Evolutionary conservation across 1,140 invertebrate genomes (phyloP).

Genomic region (Anastatus disparis): DNA sequence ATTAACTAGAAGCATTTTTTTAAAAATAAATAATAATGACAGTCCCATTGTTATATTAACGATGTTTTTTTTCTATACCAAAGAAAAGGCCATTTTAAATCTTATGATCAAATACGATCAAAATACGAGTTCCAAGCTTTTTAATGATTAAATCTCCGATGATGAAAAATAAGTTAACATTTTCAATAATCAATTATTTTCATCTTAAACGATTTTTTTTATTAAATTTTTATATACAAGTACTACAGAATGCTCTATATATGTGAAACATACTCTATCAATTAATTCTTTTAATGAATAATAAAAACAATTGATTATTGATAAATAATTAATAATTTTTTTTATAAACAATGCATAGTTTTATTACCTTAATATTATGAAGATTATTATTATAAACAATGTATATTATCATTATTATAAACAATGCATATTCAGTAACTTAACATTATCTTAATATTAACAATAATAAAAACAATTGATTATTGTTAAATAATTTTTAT

Average conservation of each 20-base stretch:
- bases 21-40: constrained; percentile 24
- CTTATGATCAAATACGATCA: constrained; percentile 11
- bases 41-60: constrained; percentile 8
- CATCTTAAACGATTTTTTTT: constrained; percentile 20
- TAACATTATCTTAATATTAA: constrained; percentile 36
- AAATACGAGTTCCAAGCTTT: constrained; percentile 33
- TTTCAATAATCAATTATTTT: constrained; percentile 34
- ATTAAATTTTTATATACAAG: constrained; percentile 19
- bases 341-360: constrained; percentile 16
- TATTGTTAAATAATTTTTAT: constrained; percentile 38
- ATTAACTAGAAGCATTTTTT: constrained; percentile 9
- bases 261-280: constrained; percentile 1
- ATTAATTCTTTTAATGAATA: neutral
- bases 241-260: neutral
- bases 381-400: constrained; percentile 24
- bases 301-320: constrained; percentile 29
- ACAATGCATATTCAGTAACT: constrained; percentile 36
- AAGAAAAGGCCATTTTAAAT: neutral
- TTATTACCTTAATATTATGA: constrained; percentile 8
- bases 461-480: constrained; percentile 38
- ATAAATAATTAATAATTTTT: constrained; percentile 30
- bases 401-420: constrained; percentile 24
- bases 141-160: neutral
- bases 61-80: constrained; percentile 9
- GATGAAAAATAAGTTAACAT: constrained; percentile 26